phyloP scores from a whole-genome alignment of 2,888 invertebrate species.

The Penaeus monodon region DNA sequence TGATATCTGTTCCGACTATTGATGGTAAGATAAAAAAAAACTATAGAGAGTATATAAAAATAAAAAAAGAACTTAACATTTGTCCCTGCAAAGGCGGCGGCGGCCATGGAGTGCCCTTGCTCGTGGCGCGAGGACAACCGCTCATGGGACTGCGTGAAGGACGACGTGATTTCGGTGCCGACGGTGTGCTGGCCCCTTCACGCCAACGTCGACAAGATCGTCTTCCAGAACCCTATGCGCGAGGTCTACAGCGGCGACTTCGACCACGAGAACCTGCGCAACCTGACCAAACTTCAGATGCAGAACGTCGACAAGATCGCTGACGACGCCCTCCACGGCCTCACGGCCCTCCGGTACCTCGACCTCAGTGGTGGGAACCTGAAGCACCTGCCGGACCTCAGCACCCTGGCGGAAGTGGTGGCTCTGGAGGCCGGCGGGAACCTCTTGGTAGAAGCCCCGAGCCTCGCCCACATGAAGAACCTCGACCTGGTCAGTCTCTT shows the following conservation, averaged over 20 bases:
- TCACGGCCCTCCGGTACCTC: constrained; percentile 14
- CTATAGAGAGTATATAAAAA: too few species aligned
- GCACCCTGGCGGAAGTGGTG: neutral
- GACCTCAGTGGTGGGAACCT: constrained; percentile 6
- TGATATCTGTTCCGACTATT: too few species aligned
- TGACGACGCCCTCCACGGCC: constrained; percentile 12
- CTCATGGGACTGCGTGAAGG: constrained; percentile 10
- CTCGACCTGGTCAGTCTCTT: neutral
- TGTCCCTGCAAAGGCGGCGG: too few species aligned
- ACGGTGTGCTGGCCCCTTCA: constrained; percentile 25
- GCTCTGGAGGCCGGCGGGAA: neutral
- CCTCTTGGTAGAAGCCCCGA: neutral
- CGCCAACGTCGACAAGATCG: constrained; percentile 16
- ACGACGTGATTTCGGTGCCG: neutral
- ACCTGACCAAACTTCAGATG: neutral
- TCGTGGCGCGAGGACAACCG: constrained; percentile 29
- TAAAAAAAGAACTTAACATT: too few species aligned
- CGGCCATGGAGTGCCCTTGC: constrained; percentile 22
- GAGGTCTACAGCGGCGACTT: constrained; percentile 9
- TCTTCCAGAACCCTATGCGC: neutral
- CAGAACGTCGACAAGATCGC: neutral
- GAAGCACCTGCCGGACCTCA: constrained; percentile 27
- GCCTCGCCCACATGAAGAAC: neutral
- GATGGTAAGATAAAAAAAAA: too few species aligned
- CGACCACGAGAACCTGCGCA: constrained; percentile 29